A percentile compares a stretch with the other conserved stretches of the same genome.
Conservation (phyloP, 2,888 invertebrate species). For the Tanypteryx hageni region DNA sequence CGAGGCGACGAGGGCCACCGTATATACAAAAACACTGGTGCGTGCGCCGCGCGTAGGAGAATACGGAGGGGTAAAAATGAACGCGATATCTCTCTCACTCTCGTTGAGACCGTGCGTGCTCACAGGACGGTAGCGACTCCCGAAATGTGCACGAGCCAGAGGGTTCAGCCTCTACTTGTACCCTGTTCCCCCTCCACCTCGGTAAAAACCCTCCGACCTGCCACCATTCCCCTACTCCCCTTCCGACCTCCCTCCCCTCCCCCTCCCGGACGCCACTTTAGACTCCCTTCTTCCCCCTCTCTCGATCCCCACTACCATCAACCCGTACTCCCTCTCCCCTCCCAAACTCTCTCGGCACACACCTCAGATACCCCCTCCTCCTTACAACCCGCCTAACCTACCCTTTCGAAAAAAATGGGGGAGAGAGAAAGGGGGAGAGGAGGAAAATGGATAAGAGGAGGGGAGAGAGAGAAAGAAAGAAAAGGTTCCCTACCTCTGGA, state of each 20-base stretch:
- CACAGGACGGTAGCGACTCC: constrained; percentile 73
- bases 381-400: constrained; percentile 69
- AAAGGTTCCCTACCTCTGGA: constrained; percentile 9
- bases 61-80: constrained; percentile 9
- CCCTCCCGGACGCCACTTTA: constrained; percentile 75
- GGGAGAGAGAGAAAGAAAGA: constrained; percentile 71
- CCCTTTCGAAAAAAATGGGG: constrained; percentile 46
- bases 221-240: constrained; percentile 71
- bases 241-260: constrained; percentile 71
- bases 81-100: background rate
- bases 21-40: constrained; percentile 41
- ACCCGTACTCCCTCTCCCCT: constrained; percentile 17
- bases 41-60: constrained; percentile 72
- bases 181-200: constrained; percentile 71
- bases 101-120: constrained; percentile 66
- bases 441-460: constrained; percentile 69
- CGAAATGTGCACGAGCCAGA: constrained; percentile 74
- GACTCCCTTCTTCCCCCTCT: constrained; percentile 70
- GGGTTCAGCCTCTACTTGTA: constrained; percentile 75
- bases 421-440: constrained; percentile 73
- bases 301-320: constrained; percentile 3
- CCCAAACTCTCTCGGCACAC: background rate
- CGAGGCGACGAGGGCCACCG: background rate
- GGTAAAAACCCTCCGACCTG: constrained; percentile 68
- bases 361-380: background rate